Base-by-base conservation (phyloP, 2,113 vertebrate species). In the Actenoides hombroni region DNA sequence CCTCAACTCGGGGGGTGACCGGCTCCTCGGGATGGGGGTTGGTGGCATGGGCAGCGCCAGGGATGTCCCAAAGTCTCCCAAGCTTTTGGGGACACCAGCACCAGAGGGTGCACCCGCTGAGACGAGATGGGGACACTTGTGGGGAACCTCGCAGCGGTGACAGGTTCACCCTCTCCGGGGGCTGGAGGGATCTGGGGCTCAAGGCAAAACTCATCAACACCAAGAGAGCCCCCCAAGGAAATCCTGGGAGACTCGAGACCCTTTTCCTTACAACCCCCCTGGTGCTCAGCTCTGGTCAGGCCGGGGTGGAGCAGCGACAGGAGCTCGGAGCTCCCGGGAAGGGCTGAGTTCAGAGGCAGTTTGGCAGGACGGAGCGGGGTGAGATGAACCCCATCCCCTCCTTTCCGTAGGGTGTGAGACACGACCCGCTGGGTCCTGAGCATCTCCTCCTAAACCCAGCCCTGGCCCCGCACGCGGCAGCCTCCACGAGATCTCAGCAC, bases 381-480 rank as follows among this genome's bases (percentile, higher is more conserved):
- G 68, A 82, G 26, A 39, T 2, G 8, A 69, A 68, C 29, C 35
- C 54, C 40, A 46, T 35, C 67, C 70, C 9, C 6, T 7, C 42
- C n/a, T 46, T 37, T 63, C 39, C 14, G 4, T 29, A 21, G 44
- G 5, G 9, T 3, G 51, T 5, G 6, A 16, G 73, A 42, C 33
- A 11, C 0, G 0, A 59, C 54, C 71, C 35, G 6, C 63, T 4
- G 18, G 16, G n/a, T 35, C 13, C 67, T 17, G 33, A 78, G 33
- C 71, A 71, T n/a, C 26, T 59, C 10, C 57, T 13, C 3, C n/a
- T 14, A n/a, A 54, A 39, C n/a, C 7, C 59, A 33, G 33, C 44
- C 44, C 67, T 12, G 46, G 11, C 19, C 17, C 69, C 0, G 0
- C n/a, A 16, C 0, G 1, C 7, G 3, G 44, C 56, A 51, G 39